These are phyloP conservation scores for Gryllus bimaculatus DNA, from an alignment of 1,140 invertebrate genomes.

Conservation along the genomic window DNA sequence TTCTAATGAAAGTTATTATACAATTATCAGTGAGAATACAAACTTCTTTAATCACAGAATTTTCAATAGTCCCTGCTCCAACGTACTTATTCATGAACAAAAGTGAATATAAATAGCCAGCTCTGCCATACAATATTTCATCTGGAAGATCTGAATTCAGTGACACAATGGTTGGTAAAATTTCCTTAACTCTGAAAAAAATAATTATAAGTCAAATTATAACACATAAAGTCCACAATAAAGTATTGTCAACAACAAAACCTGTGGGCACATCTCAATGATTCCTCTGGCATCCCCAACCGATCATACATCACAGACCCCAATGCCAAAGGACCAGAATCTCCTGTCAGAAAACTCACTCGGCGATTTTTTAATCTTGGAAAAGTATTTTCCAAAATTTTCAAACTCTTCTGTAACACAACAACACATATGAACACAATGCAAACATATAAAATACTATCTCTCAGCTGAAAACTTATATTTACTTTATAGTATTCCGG, in stretches of 20 bases:
- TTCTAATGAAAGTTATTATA: background rate
- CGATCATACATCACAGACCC: conserved; percentile 12
- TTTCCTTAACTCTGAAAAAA: background rate
- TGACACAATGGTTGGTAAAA: conserved; percentile 6
- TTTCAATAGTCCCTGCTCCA: conserved; percentile 17
- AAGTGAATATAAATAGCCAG: conserved; percentile 44
- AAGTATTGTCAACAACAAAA: no score
- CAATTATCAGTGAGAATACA: background rate
- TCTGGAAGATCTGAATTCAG: conserved; percentile 29
- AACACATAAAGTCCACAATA: no score
- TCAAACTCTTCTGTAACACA: conserved; percentile 15
- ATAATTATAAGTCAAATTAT: no score
- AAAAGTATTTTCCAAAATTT: conserved; percentile 19
- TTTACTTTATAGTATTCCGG: conserved; percentile 8
- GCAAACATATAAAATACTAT: no score
- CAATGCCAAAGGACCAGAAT: conserved; percentile 22
- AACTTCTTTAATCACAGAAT: conserved; percentile 18
- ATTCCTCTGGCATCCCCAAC: no score
- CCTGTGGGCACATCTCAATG: no score
- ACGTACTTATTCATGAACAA: conserved; percentile 31
- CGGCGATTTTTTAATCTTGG: conserved; percentile 14
- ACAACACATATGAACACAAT: no score
- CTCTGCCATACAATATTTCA: conserved; percentile 47
- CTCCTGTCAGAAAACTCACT: conserved; percentile 22
- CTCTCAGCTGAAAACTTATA: background rate